Evolutionary conservation across 2,888 invertebrate genomes (phyloP).

Genomic region (Plutella xylostella): DNA sequence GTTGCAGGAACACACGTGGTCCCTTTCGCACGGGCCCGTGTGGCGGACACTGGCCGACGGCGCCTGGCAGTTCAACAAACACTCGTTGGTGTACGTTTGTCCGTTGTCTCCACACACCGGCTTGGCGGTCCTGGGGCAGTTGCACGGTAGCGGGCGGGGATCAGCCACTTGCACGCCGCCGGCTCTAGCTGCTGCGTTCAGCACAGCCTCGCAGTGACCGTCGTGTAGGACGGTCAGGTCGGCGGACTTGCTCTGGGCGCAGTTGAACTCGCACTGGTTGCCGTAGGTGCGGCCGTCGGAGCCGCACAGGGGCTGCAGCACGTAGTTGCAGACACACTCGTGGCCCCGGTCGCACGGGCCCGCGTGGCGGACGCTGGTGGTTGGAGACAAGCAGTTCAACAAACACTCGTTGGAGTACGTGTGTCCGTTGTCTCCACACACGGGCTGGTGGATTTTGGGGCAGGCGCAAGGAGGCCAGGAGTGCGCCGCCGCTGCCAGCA

Average conservation of each 20-base stretch:
- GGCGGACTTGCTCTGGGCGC: conserved; percentile 1
- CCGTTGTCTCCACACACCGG: conserved; percentile 18
- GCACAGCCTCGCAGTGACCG: not conserved
- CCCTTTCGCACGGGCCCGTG: not conserved
- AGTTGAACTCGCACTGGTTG: conserved; percentile 36
- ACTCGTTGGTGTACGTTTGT: conserved; percentile 15
- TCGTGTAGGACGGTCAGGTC: not conserved
- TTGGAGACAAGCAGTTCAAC: conserved; percentile 52
- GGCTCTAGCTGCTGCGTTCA: not conserved
- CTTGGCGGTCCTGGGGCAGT: conserved; percentile 11
- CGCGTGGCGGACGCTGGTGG: not conserved
- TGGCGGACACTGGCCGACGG: not conserved
- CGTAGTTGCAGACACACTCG: conserved; percentile 20
- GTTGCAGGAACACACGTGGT: conserved; percentile 24
- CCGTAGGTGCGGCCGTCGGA: conserved; percentile 52
- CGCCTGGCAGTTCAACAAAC: not conserved
- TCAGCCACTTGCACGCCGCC: no score
- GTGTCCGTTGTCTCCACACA: conserved; percentile 76
- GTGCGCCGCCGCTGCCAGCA: not conserved
- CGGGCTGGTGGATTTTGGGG: conserved; percentile 37
- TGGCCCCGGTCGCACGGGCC: not conserved
- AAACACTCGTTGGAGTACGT: conserved; percentile 78
- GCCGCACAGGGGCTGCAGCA: conserved; percentile 31
- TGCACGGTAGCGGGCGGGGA: not conserved
- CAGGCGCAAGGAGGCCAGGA: conserved; percentile 19